phyloP scores from a whole-genome alignment of 2,888 invertebrate genomes.

The Mythimna pallens region DNA sequence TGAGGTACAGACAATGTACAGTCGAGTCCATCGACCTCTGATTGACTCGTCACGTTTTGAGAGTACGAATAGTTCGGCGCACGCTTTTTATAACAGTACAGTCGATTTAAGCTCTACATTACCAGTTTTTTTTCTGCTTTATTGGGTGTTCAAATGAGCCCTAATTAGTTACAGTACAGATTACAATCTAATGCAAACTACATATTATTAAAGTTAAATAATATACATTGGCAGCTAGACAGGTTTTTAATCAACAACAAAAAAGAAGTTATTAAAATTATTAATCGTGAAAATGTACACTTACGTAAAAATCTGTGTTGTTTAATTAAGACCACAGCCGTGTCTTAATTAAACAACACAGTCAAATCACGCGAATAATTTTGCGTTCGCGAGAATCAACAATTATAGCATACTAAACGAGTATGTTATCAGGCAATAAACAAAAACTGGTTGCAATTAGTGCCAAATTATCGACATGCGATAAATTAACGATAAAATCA shows the following conservation, averaged over 20 bases:
- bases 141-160: slow-evolving; percentile 30
- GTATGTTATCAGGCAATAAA: slow-evolving; percentile 36
- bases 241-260: slow-evolving; percentile 5
- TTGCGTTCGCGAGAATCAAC: slow-evolving; percentile 20
- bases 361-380: slow-evolving; percentile 27
- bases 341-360: too few relatives aligned
- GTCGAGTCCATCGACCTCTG: slow-evolving; percentile 70
- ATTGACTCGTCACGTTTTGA: slow-evolving; percentile 76
- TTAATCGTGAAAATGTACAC: slow-evolving; percentile 14
- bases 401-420: slow-evolving; percentile 34
- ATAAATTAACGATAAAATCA: slow-evolving; percentile 21
- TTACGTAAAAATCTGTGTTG: slow-evolving; percentile 37
- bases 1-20: slow-evolving; percentile 49
- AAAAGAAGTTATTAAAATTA: not conserved
- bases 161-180: slow-evolving; percentile 41
- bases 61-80: slow-evolving; percentile 70
- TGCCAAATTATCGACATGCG: slow-evolving; percentile 41
- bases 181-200: slow-evolving; percentile 22
- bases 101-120: slow-evolving; percentile 31
- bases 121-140: slow-evolving; percentile 20
- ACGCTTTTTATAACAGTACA: slow-evolving; percentile 68
- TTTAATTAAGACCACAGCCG: slow-evolving; percentile 17
- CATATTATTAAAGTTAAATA: slow-evolving; percentile 13
- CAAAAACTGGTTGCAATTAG: slow-evolving; percentile 34
- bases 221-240: slow-evolving; percentile 13